Conservation (phyloP, 2,113 vertebrate species). For the Rafetus swinhoei region DNA sequence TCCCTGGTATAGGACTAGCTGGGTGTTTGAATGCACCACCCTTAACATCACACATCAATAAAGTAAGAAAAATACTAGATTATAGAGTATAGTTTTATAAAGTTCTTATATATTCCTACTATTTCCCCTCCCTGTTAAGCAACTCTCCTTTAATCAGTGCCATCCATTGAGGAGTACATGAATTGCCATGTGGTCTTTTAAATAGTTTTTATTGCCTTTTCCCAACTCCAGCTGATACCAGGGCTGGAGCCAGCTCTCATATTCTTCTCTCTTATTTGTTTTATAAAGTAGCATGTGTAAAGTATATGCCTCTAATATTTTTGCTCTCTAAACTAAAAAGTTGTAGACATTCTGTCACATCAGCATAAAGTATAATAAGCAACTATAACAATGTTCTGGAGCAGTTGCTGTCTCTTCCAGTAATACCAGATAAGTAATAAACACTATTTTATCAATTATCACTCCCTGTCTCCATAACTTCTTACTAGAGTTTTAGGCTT, state of each 20-base stretch:
- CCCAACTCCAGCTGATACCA: rapidly evolving
- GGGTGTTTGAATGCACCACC: background rate
- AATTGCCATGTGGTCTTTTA: background rate
- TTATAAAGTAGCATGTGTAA: background rate
- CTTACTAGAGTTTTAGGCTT: background rate
- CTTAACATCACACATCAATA: background rate
- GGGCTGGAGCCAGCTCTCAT: background rate
- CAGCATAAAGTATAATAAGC: background rate
- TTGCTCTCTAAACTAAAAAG: background rate
- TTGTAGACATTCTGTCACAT: background rate
- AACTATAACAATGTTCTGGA: background rate
- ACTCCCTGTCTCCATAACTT: background rate
- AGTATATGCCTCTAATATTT: background rate
- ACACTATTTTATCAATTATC: background rate
- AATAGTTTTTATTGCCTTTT: background rate
- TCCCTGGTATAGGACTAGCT: background rate
- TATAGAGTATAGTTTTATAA: rapidly evolving
- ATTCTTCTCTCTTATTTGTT: background rate
- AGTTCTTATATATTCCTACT: background rate
- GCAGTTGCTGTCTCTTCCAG: background rate
- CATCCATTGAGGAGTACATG: background rate
- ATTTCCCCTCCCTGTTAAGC: background rate
- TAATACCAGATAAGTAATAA: background rate
- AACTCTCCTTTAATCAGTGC: background rate
- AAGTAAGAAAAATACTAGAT: background rate